Evolutionary conservation across 2,113 vertebrate genomes (phyloP).

Genomic region (Odocoileus virginianus): DNA sequence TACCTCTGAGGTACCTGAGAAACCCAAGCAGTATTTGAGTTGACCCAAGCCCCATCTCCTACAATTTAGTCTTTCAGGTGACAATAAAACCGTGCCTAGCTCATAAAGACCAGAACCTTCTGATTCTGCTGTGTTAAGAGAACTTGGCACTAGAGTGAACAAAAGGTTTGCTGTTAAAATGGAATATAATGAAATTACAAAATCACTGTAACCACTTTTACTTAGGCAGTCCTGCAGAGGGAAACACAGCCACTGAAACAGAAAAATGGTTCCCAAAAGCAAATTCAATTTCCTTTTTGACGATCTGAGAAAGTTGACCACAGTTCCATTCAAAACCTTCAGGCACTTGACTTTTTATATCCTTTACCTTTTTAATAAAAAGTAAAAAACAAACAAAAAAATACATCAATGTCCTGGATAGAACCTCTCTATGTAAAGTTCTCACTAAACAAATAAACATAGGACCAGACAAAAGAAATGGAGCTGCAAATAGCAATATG

Average conservation of each 20-base stretch:
- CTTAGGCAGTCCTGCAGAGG: neutral
- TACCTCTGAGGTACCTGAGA: neutral
- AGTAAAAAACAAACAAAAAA: conserved; percentile 76
- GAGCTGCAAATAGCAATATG: conserved; percentile 22
- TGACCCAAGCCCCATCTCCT: neutral
- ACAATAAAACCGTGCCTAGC: neutral
- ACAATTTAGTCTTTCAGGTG: neutral
- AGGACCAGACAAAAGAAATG: conserved; percentile 41
- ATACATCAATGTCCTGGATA: conserved; percentile 70
- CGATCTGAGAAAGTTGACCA: conserved; percentile 44
- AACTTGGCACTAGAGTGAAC: neutral
- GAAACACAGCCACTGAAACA: neutral
- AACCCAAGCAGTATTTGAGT: neutral
- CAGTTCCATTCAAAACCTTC: conserved; percentile 65
- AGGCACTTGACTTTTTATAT: conserved; percentile 70
- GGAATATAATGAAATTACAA: neutral
- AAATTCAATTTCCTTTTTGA: conserved; percentile 18
- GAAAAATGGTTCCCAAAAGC: conserved; percentile 12
- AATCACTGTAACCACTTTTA: neutral
- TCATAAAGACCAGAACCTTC: neutral
- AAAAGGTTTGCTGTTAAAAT: neutral
- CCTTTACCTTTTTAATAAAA: conserved; percentile 78
- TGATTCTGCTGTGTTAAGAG: neutral
- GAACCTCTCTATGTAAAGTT: conserved; percentile 72
- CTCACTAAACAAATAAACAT: conserved; percentile 71